phyloP scores from a whole-genome alignment of 2,888 invertebrate genomes.

The Ditula angustiorana region DNA sequence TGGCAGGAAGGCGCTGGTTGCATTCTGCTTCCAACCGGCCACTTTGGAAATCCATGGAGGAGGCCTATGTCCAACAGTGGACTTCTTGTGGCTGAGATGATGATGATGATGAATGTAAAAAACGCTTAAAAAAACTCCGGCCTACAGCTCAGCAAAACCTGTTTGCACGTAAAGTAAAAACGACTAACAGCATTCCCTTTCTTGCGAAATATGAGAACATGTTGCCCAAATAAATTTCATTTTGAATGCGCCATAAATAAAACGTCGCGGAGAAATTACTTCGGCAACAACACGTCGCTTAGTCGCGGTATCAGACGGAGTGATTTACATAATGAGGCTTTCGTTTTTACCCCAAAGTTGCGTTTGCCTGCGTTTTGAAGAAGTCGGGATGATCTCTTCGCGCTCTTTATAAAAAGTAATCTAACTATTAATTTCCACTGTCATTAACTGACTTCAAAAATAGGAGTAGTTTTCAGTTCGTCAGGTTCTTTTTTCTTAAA shows the following conservation, averaged over 20 bases:
- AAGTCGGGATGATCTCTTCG: slow-evolving; percentile 4
- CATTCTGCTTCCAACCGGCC: too few relatives aligned
- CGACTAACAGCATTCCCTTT: not conserved
- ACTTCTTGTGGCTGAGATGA: too few relatives aligned
- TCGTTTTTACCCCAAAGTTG: slow-evolving; percentile 24
- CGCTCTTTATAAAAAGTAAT: too few relatives aligned
- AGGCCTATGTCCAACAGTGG: too few relatives aligned
- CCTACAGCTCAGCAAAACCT: not conserved
- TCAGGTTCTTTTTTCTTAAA: too few relatives aligned
- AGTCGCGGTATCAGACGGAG: slow-evolving; percentile 33
- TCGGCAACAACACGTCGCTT: slow-evolving; percentile 35
- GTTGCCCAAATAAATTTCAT: slow-evolving; percentile 30
- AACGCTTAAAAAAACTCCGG: not conserved
- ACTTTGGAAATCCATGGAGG: too few relatives aligned
- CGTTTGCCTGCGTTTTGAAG: slow-evolving; percentile 24
- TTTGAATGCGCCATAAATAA: slow-evolving; percentile 35
- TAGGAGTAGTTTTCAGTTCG: too few relatives aligned
- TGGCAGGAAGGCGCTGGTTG: too few relatives aligned
- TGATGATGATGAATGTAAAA: too few relatives aligned
- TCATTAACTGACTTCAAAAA: too few relatives aligned
- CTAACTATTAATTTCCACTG: too few relatives aligned
- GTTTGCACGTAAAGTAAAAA: not conserved
- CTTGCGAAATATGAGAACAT: slow-evolving; percentile 14
- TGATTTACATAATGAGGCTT: slow-evolving; percentile 38
- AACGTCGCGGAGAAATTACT: slow-evolving; percentile 31